Conservation (phyloP, 2,888 invertebrate genomes). For the Eledona agricola region DNA sequence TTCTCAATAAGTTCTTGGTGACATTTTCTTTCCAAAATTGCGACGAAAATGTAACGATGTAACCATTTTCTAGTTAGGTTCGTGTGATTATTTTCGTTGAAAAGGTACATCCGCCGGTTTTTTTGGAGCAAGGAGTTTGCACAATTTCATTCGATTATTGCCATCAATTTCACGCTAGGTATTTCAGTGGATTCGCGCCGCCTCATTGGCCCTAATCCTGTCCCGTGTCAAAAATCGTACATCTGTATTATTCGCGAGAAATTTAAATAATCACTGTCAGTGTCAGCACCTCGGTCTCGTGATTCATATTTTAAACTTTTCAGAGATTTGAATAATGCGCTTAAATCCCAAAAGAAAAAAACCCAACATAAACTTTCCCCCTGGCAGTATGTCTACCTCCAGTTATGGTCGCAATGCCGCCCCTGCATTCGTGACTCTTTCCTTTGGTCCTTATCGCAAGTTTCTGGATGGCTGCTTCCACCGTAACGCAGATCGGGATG, state of each 20-base stretch:
- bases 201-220: slow-evolving; percentile 1
- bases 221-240: not conserved
- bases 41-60: no score
- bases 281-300: no score
- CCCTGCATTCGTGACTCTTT: slow-evolving; percentile 47
- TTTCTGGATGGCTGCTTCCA: slow-evolving; percentile 63
- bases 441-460: slow-evolving; percentile 62
- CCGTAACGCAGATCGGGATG: slow-evolving; percentile 61
- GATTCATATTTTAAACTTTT: no score
- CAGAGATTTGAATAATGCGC: no score
- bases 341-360: not conserved
- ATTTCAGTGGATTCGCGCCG: slow-evolving; percentile 4
- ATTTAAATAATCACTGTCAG: slow-evolving; percentile 7
- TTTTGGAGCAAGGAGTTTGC: slow-evolving; percentile 10
- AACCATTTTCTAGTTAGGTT: no score
- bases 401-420: slow-evolving; percentile 14
- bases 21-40: no score
- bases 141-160: slow-evolving; percentile 7
- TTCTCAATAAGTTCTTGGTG: no score
- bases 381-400: slow-evolving; percentile 12
- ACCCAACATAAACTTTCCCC: slow-evolving; percentile 2
- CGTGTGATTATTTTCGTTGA: no score
- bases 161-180: slow-evolving; percentile 8
- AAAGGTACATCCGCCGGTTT: no score
- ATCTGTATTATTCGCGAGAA: not conserved